Evolutionary conservation across 2,888 invertebrate genomes (phyloP).

Genomic region (Malthinus flaveolus): DNA sequence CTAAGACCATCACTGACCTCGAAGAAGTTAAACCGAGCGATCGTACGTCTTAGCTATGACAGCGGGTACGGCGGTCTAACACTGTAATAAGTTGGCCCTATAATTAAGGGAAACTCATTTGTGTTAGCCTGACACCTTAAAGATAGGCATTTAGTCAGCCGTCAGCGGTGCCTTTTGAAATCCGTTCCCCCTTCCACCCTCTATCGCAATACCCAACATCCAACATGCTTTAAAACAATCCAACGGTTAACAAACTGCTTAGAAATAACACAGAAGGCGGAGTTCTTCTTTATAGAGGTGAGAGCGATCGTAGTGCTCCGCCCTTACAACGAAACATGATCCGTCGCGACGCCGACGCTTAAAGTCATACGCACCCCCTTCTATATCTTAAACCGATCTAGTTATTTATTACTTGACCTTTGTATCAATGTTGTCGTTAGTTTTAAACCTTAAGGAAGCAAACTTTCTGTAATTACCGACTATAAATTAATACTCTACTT

Average conservation of each 20-base stretch:
- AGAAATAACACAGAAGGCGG: constrained; percentile 51
- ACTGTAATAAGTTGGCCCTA: constrained; percentile 55
- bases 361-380: constrained; percentile 24
- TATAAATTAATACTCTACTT: constrained; percentile 21
- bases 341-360: constrained; percentile 41
- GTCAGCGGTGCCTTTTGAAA: constrained; percentile 56
- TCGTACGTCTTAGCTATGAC: constrained; percentile 34
- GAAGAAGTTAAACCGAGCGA: constrained; percentile 16
- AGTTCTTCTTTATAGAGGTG: constrained; percentile 49
- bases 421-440: constrained; percentile 24
- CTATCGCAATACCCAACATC: constrained; percentile 57
- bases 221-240: constrained; percentile 52
- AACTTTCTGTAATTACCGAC: constrained; percentile 19
- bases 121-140: constrained; percentile 57
- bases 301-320: constrained; percentile 46
- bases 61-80: constrained; percentile 48
- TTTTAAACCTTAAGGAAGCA: constrained; percentile 18
- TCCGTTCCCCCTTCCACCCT: constrained; percentile 52
- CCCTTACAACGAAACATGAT: constrained; percentile 41
- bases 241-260: constrained; percentile 54
- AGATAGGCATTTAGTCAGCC: constrained; percentile 58
- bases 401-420: constrained; percentile 22
- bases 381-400: constrained; percentile 10
- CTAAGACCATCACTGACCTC: constrained; percentile 21
- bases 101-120: constrained; percentile 58